Evolutionary conservation across 2,113 vertebrate species (phyloP), one percentile per base, ranked within the genome.

Genomic region (Neodontobutis hainanensis): DNA sequence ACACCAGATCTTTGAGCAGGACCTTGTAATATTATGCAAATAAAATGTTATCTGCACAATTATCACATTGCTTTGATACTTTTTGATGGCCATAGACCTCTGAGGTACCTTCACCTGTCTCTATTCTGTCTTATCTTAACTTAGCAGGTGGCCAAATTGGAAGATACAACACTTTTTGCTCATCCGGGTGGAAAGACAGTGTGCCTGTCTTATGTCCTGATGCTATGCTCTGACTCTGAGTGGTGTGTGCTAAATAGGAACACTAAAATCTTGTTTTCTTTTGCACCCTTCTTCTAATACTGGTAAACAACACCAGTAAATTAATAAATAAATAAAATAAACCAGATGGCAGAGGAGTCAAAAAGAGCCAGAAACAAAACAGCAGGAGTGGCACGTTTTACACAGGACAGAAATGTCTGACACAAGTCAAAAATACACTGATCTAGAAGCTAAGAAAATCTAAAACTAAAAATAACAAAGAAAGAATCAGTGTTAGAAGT

Each of bases 351-450:
- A 80, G 69, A 75, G 73, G 75, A 84, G 76, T 83, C 75, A 71
- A 76, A 78, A 61, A 79, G 78, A 80, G 72, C 80, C 85, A 70
- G 82, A 84, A 89, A 83, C 59, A 85, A 85, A 88, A 80, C 73
- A 81, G 78, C 76, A 73, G 78, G 53, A 78, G 83, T 51, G n/a
- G 70, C 81, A 67, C n/a, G n/a, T 73, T 75, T 65, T 48, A 71
- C 69, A 73, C 79, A 82, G 53, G 57, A 68, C 59, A 77, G 16
- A 52, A 36, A 50, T 45, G 76, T 76, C 61, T 68, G 19, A 27
- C 19, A 27, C 19, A 27, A 1, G 35, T 86, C 61, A 64, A 12
- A 77, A 72, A 53, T 38, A 51, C 74, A 61, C 36, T 71, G 52
- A 47, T 70, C 73, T 77, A 64, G 12, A 59, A 65, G 60, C 58